Evolutionary conservation across 2,113 vertebrate genomes (phyloP), one percentile per base, ranked within the genome.

Genomic region (Gnathonemus echidnorhynchus): DNA sequence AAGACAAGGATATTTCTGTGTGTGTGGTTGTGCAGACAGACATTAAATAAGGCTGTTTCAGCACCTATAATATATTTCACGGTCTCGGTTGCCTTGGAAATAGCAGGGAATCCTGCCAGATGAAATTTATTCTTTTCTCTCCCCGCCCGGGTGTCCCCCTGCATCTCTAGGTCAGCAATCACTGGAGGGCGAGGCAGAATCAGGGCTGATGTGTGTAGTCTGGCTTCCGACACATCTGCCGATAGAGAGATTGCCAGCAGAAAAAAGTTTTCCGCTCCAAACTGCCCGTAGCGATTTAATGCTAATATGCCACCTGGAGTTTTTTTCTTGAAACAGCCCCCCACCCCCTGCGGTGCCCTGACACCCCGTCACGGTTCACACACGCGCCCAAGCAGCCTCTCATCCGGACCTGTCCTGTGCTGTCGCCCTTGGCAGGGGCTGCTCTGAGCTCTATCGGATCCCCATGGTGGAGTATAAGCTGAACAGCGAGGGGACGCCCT

Each of bases 401-500:
- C 49, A 53, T 83, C 15, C 2, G 48, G 39, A 45, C 92, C 9
- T 52, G 90, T 53, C 19, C 42, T 93, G 17, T 93, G 10, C 92
- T 83, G 88, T 6, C 48, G n/a, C 87, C n/a, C 87, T 86, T 62
- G 52, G 56, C 93, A 99, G 98, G 95, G 98, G 98, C 88, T 99
- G 97, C 92, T 99, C 98, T 2, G 98, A 99, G 95, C 97, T 99
- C 24, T 99, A 98, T 95, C 97, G 98, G 89, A 98, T 99, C 90
- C 98, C 98, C 87, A 97, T 99, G 98, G 98, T 99, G 91, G 98
- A 99, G 93, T 99, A 99, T 93, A 99, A 99, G 93, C 97, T 99
- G 27, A 98, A 99, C 96, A 99, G 97, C 0, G 98, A 99, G 94
- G 98, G 98, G 21, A 97, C 97, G 1, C 98, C 98, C 89, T 99